phyloP scores from a whole-genome alignment of 2,888 invertebrate species.

The Dugesia japonica region DNA sequence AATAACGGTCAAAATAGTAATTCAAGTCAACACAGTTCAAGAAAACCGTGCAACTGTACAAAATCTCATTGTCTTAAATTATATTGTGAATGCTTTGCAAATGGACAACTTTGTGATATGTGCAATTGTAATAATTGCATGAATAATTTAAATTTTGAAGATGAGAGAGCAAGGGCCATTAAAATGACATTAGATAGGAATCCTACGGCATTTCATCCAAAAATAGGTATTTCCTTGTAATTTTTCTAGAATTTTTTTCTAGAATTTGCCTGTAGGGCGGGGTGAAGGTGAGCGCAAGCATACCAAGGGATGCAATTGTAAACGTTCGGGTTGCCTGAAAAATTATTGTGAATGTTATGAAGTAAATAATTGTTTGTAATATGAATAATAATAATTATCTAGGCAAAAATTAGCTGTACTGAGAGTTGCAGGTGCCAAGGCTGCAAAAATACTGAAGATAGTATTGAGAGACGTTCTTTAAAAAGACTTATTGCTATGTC shows the following conservation, averaged over 20 bases:
- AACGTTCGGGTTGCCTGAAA: conserved; percentile 87
- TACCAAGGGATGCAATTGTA: conserved; percentile 95
- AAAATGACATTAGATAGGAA: conserved; percentile 83
- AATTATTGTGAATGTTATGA: conserved; percentile 99
- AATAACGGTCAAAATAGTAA: background rate
- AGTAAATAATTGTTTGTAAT: conserved; percentile 49
- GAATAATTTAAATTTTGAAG: conserved; percentile 85
- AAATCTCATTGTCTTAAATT: conserved; percentile 93
- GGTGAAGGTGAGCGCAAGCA: conserved; percentile 71
- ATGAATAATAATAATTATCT: background rate
- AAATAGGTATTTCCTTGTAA: conserved; percentile 69
- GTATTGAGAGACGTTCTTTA: background rate
- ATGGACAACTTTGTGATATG: conserved; percentile 88
- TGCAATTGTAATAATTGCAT: conserved; percentile 95
- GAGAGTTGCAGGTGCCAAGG: background rate
- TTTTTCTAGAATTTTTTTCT: background rate
- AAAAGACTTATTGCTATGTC: background rate
- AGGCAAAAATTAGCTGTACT: conserved; percentile 3
- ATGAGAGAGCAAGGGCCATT: conserved; percentile 78
- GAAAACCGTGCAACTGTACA: conserved; percentile 69
- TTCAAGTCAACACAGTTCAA: conserved; percentile 17
- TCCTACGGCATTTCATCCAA: conserved; percentile 91
- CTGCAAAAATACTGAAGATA: background rate
- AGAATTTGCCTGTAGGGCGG: conserved; percentile 49
- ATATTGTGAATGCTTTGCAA: conserved; percentile 94